A percentile compares a stretch with the other conserved stretches of the same genome.
These are phyloP conservation scores for Hirtodrosophila duncani DNA, from an alignment of 2,888 invertebrate genomes.

Conservation along the genomic window DNA sequence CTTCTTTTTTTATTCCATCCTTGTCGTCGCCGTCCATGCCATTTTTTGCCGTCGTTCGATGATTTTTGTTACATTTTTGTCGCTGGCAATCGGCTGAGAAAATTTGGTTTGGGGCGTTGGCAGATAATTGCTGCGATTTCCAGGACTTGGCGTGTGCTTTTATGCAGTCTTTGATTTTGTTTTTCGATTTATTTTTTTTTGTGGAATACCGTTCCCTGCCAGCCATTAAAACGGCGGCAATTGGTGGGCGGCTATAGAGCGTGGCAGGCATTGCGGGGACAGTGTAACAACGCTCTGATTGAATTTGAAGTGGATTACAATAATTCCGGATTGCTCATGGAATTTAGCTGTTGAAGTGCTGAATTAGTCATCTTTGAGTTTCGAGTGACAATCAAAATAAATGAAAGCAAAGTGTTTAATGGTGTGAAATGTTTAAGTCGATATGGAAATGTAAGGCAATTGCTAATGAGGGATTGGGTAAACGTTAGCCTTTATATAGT, in stretches of 20 bases:
- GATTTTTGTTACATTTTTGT: slow-evolving; percentile 52
- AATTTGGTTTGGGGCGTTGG: slow-evolving; percentile 24
- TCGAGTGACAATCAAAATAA: slow-evolving; percentile 24
- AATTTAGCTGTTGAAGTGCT: slow-evolving; percentile 29
- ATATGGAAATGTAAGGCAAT: neutral
- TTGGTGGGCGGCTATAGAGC: slow-evolving; percentile 3
- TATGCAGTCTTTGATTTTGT: slow-evolving; percentile 29
- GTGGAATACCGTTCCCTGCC: neutral
- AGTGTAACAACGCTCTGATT: slow-evolving; percentile 38
- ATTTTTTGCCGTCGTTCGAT: slow-evolving; percentile 11
- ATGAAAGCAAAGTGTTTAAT: slow-evolving; percentile 30
- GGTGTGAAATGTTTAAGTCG: slow-evolving; percentile 11
- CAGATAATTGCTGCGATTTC: slow-evolving; percentile 63
- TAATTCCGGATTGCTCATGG: slow-evolving; percentile 28
- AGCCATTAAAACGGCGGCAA: slow-evolving; percentile 1
- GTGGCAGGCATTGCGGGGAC: neutral
- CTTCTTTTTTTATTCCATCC: slow-evolving; percentile 7
- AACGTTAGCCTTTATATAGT: too few relatives aligned
- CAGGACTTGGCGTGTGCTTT: slow-evolving; percentile 44
- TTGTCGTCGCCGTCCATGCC: slow-evolving; percentile 1
- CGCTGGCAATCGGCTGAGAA: slow-evolving; percentile 19
- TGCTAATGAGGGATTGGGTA: too few relatives aligned
- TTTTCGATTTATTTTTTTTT: slow-evolving; percentile 5
- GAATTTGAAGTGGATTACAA: slow-evolving; percentile 54
- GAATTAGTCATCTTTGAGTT: slow-evolving; percentile 43